A percentile compares a stretch with the other conserved stretches of the same genome.
phyloP scores from a whole-genome alignment of 2,888 invertebrate species.

The Seira musarum region DNA sequence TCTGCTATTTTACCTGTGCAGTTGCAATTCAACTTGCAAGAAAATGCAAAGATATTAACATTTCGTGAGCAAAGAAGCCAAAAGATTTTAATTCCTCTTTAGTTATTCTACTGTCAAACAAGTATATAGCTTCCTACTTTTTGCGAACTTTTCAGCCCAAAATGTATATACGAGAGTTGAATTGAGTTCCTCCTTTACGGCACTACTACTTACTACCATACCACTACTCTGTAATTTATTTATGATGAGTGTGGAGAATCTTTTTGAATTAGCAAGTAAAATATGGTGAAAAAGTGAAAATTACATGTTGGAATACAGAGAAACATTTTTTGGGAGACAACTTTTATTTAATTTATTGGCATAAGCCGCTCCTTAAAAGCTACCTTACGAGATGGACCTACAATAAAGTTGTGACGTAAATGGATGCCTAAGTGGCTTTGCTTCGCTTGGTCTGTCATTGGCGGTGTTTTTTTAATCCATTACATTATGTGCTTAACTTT shows the following conservation, averaged over 20 bases:
- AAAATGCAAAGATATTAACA: neutral
- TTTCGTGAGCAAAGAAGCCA: too few species aligned
- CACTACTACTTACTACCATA: neutral
- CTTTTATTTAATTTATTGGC: neutral
- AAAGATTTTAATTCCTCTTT: too few species aligned
- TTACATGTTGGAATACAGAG: neutral
- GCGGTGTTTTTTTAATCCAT: neutral
- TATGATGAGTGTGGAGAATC: neutral
- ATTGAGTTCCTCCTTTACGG: neutral
- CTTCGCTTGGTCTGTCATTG: neutral
- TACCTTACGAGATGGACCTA: neutral
- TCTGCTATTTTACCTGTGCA: neutral
- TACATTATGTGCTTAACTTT: neutral
- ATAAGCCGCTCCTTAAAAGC: constrained; percentile 2
- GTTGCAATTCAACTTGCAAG: too few species aligned
- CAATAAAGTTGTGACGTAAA: neutral
- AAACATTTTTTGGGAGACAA: neutral
- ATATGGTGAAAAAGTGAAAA: constrained; percentile 6
- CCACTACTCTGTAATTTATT: neutral
- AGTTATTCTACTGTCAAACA: neutral
- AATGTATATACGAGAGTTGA: too few species aligned
- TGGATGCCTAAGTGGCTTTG: neutral
- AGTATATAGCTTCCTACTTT: constrained; percentile 8
- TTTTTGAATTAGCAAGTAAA: constrained; percentile 8
- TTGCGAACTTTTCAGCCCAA: neutral